Conservation (phyloP, 2,888 invertebrate genomes). For the Pediacus dermestoides region DNA sequence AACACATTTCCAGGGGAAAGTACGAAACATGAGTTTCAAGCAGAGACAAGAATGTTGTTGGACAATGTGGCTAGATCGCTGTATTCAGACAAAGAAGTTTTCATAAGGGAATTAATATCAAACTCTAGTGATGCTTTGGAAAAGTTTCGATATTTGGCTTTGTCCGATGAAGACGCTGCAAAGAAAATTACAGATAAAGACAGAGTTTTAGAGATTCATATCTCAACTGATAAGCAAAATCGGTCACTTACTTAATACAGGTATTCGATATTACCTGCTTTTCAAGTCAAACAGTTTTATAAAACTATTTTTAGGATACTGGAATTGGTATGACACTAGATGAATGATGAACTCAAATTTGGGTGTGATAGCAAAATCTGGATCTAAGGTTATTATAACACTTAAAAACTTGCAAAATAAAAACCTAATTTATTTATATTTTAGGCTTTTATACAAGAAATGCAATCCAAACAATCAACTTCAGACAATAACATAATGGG, state of each 20-base stretch:
- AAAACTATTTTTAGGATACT: slow-evolving; percentile 62
- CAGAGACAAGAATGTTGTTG: slow-evolving; percentile 91
- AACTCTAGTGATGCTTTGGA: slow-evolving; percentile 97
- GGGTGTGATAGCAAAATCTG: slow-evolving; percentile 94
- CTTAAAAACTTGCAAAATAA: slow-evolving; percentile 20
- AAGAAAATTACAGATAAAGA: slow-evolving; percentile 57
- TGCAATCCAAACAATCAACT: slow-evolving; percentile 62
- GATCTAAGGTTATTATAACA: slow-evolving; percentile 92
- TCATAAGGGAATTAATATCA: slow-evolving; percentile 91
- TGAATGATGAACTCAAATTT: slow-evolving; percentile 85
- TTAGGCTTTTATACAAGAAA: slow-evolving; percentile 79
- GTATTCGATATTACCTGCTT: slow-evolving; percentile 48
- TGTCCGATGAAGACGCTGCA: slow-evolving; percentile 52
- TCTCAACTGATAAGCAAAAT: slow-evolving; percentile 82
- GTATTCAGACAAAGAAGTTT: slow-evolving; percentile 97
- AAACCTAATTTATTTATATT: slow-evolving; percentile 18
- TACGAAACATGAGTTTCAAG: slow-evolving; percentile 85
- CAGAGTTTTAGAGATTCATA: slow-evolving; percentile 78
- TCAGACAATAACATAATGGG: slow-evolving; percentile 81
- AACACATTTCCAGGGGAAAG: slow-evolving; percentile 51
- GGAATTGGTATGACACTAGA: slow-evolving; percentile 95
- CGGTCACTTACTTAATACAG: slow-evolving; percentile 83
- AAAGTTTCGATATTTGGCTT: slow-evolving; percentile 79
- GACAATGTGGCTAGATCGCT: slow-evolving; percentile 96
- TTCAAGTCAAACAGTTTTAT: slow-evolving; percentile 6